Evolutionary conservation across 2,797 vertebrate species (phyloP), one percentile per base, ranked within the genome.

Genomic region (Cirrhinus mrigala): DNA sequence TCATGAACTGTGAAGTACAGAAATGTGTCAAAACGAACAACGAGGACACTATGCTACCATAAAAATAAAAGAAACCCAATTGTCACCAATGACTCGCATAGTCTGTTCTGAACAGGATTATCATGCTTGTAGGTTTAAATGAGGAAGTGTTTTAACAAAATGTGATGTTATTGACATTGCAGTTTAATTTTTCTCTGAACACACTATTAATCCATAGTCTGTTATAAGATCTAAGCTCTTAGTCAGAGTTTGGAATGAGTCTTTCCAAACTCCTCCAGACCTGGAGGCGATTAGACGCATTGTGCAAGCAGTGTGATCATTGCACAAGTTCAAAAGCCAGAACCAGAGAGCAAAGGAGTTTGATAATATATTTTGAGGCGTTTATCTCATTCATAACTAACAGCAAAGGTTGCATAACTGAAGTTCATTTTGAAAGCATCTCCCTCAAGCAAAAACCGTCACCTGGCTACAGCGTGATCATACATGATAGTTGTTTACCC

Each of bases 311-410:
- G 8, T 58, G 6, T 50, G 27, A 60, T 56, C 24, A 0, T 78
- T 58, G 16, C 3, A 0, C 7, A 79, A n/a, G 75, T 48, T 20
- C 6, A 48, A 48, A 84, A n/a, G 37, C 15, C n/a, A 78, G 18
- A 70, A 2, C 16, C 60, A 54, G 33, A 78, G 22, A 27, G 22
- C 14, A 27, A 40, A 68, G n/a, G 14, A 50, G 29, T 44, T 29
- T 40, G 68, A 18, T 52, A 18, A 85, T 73, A 7, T 66, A n/a
- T 62, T 66, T 6, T 15, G 18, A 81, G 20, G 44, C 22, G 37
- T 80, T 20, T 79, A 15, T 73, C 68, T 29, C 22, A 50, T 56
- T 78, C 62, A 16, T 68, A 46, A 84, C 18, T 44, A 50, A 56
- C 66, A 40, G 66, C 7, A 79, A 46, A 50, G 1, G 5, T 85